phyloP scores from a whole-genome alignment of 1,140 invertebrate genomes.

The Lordiphosa stackelbergi region DNA sequence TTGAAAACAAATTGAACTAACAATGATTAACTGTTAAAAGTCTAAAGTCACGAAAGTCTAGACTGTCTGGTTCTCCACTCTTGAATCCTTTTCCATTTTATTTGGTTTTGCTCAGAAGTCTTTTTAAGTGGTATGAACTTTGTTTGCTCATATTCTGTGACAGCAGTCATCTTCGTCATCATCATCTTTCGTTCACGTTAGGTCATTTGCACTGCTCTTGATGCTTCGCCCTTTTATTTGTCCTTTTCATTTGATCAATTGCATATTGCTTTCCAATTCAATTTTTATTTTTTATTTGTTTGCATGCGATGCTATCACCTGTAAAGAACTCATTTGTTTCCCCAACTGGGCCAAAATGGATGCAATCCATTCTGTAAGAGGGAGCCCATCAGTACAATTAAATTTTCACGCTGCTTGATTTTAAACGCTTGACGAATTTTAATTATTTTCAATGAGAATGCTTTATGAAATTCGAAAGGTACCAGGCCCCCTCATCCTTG shows the following conservation, averaged over 20 bases:
- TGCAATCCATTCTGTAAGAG: slow-evolving; percentile 22
- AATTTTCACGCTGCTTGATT: slow-evolving; percentile 74
- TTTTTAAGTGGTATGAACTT: too few relatives aligned
- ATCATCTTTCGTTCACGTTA: not conserved
- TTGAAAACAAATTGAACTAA: too few relatives aligned
- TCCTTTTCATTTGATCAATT: slow-evolving; percentile 18
- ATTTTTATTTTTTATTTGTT: slow-evolving; percentile 1
- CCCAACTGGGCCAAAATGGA: slow-evolving; percentile 39
- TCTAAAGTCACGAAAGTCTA: too few relatives aligned
- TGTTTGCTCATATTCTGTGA: too few relatives aligned
- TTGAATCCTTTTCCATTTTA: too few relatives aligned
- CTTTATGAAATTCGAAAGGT: slow-evolving; percentile 66
- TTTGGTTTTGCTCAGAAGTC: too few relatives aligned
- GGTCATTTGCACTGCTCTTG: slow-evolving; percentile 1
- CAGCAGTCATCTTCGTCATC: slow-evolving; percentile 2
- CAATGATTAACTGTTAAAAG: too few relatives aligned
- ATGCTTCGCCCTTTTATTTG: not conserved
- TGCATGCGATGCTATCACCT: slow-evolving; percentile 15
- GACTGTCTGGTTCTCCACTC: too few relatives aligned
- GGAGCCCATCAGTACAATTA: slow-evolving; percentile 65
- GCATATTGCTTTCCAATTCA: slow-evolving; percentile 17
- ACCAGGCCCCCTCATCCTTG: slow-evolving; percentile 36
- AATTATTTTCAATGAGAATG: slow-evolving; percentile 70
- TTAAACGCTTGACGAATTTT: slow-evolving; percentile 71
- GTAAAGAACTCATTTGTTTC: slow-evolving; percentile 34